A percentile compares a stretch with the other conserved stretches of the same genome.
Evolutionary conservation across 1,140 invertebrate genomes (phyloP).

Genomic region (Pseudomyrmex dendroicus): DNA sequence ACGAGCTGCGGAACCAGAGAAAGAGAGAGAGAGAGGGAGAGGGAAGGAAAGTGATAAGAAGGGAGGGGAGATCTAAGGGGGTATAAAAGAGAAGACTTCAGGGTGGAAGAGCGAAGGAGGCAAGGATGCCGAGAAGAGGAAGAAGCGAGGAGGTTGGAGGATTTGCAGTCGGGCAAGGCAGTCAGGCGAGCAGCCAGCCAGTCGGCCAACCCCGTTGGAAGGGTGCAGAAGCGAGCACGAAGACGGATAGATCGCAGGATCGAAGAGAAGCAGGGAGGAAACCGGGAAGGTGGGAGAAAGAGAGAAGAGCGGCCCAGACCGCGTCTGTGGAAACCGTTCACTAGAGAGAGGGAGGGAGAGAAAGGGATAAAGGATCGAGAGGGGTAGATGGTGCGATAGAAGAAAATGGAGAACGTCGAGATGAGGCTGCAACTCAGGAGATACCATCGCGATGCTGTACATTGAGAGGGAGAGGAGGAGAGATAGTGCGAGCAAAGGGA

Average conservation of each 20-base stretch:
- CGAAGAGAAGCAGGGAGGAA: slow-evolving; percentile 45
- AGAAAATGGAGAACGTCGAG: slow-evolving; percentile 51
- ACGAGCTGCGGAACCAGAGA: slow-evolving; percentile 34
- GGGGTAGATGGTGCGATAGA: slow-evolving; percentile 34
- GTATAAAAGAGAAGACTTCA: slow-evolving; percentile 43
- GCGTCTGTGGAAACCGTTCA: slow-evolving; percentile 60
- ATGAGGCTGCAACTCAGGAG: slow-evolving; percentile 65
- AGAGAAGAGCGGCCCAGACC: slow-evolving; percentile 43
- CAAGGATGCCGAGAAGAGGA: slow-evolving; percentile 37
- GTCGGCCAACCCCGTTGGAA: slow-evolving; percentile 38
- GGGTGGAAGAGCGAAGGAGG: slow-evolving; percentile 34
- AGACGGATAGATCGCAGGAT: slow-evolving; percentile 55
- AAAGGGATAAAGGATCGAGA: slow-evolving; percentile 35
- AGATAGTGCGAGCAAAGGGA: slow-evolving; percentile 8
- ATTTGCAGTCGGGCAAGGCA: slow-evolving; percentile 57
- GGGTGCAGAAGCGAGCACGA: slow-evolving; percentile 3
- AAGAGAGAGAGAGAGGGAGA: slow-evolving; percentile 40
- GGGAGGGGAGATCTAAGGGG: slow-evolving; percentile 48
- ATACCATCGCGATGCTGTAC: slow-evolving; percentile 25
- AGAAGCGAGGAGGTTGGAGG: slow-evolving; percentile 45
- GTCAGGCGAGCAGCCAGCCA: slow-evolving; percentile 56
- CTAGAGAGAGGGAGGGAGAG: not conserved
- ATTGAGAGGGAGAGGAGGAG: not conserved
- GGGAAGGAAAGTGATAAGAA: slow-evolving; percentile 10
- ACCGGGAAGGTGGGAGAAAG: slow-evolving; percentile 39